Base-by-base conservation (phyloP, 2,113 vertebrate genomes). In the Paralichthys olivaceus region DNA sequence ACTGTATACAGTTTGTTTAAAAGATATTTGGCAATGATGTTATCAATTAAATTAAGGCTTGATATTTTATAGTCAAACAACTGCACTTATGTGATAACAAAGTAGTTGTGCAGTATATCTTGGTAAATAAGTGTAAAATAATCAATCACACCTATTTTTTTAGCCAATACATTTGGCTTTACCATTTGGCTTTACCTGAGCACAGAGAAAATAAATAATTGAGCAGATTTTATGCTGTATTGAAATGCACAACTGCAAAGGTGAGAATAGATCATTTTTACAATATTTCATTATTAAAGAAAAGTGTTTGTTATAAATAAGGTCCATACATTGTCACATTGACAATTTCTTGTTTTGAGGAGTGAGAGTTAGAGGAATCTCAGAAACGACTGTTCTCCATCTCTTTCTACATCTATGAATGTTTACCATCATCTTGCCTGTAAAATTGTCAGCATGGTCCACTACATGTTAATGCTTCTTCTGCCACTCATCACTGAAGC, bases 401-500 rank as follows among this genome's bases (percentile, higher is more conserved):
- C 28, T 29, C 5, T 3, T 2, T 5, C 2, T 29, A 6, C 37
- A 12, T 47, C 15, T 40, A 4, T 4, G 43, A 15, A 65, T 55
- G 17, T 43, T 64, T 66, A 55, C 23, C 25, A 17, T 57, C 43
- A 57, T 75, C 43, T 67, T 9, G 26, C 54, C 37, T 47, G 37
- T 79, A 34, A 51, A 71, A 65, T 63, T 68, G 51, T 74, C 19
- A 62, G 43, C 32, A 11, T 37, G 34, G 53, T 68, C 62, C 51
- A 57, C 73, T 65, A 43, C 45, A 37, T 59, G 61, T 29, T 29
- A 11, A 71, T 61, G 75, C 51, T 57, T 66, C 63, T n/a, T 2
- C 7, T 49, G 47, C 29, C 65, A 63, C 66, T 80, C 76, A 70
- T 68, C 71, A 63, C 75, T 22, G 0, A 12, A 74, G 61, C 51